These are phyloP conservation scores for Climacteris rufus DNA, from an alignment of 2,113 vertebrate species.

Conservation along the genomic window DNA sequence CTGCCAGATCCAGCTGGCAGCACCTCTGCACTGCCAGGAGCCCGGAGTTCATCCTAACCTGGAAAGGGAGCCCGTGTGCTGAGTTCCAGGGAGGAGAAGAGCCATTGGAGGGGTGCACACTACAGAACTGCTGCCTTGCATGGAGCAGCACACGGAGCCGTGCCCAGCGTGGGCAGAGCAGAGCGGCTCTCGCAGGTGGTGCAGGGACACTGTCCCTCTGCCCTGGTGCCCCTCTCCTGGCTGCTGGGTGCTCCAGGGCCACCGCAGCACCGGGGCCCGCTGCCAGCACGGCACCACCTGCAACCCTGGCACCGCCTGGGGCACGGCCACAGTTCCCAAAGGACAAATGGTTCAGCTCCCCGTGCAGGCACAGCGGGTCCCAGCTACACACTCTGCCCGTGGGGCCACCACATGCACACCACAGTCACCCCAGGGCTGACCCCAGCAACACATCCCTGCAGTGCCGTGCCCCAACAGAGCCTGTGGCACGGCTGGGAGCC, in stretches of 20 bases:
- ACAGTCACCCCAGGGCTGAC: neutral
- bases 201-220: neutral
- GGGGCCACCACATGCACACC: neutral
- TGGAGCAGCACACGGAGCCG: accelerated
- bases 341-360: neutral
- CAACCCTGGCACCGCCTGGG: neutral
- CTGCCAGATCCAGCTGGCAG: neutral
- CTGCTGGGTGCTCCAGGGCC: neutral
- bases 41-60: neutral
- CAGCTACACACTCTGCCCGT: accelerated
- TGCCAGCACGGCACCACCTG: neutral
- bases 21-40: neutral
- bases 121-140: neutral
- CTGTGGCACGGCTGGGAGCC: neutral
- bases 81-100: neutral
- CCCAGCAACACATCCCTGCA: accelerated
- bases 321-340: neutral
- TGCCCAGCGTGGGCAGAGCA: accelerated
- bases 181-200: neutral
- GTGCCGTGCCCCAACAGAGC: neutral
- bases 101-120: neutral
- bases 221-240: neutral
- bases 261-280: accelerated
- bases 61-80: neutral
- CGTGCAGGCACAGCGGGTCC: neutral